phyloP scores from a whole-genome alignment of 2,888 invertebrate genomes.

The Ophion slaviceki region DNA sequence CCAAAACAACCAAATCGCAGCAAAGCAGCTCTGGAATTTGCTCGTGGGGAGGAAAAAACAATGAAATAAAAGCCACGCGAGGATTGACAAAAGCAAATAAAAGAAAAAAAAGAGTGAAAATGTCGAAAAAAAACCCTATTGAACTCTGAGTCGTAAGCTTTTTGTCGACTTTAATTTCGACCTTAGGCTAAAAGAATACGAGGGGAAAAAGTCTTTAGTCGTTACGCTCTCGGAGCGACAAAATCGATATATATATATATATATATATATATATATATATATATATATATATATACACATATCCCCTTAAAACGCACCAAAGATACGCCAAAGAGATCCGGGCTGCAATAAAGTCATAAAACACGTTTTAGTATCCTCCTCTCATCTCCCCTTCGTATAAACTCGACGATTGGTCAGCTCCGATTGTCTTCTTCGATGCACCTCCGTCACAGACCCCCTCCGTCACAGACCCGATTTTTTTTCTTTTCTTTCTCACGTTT shows the following conservation, averaged over 20 bases:
- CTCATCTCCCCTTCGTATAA: constrained; percentile 34
- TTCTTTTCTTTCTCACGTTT: neutral
- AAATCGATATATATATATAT: constrained; percentile 48
- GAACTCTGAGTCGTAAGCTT: constrained; percentile 37
- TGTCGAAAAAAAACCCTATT: constrained; percentile 38
- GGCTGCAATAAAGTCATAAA: constrained; percentile 74
- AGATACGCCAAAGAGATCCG: constrained; percentile 35
- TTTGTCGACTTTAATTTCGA: constrained; percentile 34
- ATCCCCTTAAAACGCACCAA: constrained; percentile 11
- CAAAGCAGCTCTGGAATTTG: constrained; percentile 41
- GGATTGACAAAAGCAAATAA: constrained; percentile 1
- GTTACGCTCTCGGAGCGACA: constrained; percentile 34
- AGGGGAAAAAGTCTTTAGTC: constrained; percentile 22
- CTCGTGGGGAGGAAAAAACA: constrained; percentile 14
- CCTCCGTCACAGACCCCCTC: neutral
- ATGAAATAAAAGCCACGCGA: constrained; percentile 1
- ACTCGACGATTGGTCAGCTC: constrained; percentile 29
- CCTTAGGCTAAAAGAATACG: constrained; percentile 36
- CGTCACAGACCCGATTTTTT: neutral
- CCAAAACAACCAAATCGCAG: constrained; percentile 8
- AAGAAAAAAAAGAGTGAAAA: constrained; percentile 25
- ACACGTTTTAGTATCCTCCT: constrained; percentile 64
- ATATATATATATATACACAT: constrained; percentile 47
- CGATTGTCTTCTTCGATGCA: constrained; percentile 24
- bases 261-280: neutral